Percentiles rank a stretch among this genome's conserved stretches.
Conservation (phyloP, 1,140 invertebrate genomes). For the Oryctes rhinoceros region DNA sequence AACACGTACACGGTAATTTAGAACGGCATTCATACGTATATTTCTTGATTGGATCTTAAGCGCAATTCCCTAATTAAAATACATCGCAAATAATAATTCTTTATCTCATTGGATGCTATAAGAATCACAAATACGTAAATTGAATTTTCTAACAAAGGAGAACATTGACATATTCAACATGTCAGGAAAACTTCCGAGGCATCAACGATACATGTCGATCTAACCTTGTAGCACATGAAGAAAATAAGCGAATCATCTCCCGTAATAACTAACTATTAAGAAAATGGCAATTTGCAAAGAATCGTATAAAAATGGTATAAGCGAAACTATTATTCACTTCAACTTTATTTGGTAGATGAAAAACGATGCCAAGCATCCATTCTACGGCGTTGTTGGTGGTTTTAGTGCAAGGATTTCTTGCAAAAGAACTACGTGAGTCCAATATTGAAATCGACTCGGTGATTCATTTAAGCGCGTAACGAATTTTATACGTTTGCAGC, state of each 20-base stretch:
- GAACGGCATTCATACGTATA: too few species aligned
- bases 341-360: not conserved
- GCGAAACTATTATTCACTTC: not conserved
- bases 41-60: too few species aligned
- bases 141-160: too few species aligned
- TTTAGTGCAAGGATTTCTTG: constrained; percentile 37
- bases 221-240: constrained; percentile 1
- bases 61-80: too few species aligned
- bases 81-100: too few species aligned
- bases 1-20: too few species aligned
- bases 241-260: not conserved
- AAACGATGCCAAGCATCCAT: not conserved
- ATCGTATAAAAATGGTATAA: not conserved
- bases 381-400: not conserved
- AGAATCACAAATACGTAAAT: too few species aligned
- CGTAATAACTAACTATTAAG: constrained; percentile 12
- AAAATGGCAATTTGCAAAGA: not conserved
- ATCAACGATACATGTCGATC: not conserved
- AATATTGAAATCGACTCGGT: not conserved
- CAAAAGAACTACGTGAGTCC: constrained; percentile 35
- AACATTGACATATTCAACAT: too few species aligned
- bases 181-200: not conserved
- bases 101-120: too few species aligned
- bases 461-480: not conserved
- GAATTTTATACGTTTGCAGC: constrained; percentile 59